Conservation (phyloP, 2,888 invertebrate genomes). For the Trilocha varians region DNA sequence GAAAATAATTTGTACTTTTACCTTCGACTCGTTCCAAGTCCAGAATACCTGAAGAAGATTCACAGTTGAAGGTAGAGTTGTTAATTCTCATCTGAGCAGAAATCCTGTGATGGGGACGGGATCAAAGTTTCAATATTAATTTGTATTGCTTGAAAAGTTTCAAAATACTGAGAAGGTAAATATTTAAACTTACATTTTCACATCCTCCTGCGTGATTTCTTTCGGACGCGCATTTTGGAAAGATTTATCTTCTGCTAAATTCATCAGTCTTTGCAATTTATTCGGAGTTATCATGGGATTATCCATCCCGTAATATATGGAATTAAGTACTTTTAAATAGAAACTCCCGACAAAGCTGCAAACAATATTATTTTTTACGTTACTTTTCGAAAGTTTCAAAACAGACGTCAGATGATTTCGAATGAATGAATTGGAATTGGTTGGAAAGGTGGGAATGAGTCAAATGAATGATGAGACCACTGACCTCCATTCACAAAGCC, state of each 20-base stretch:
- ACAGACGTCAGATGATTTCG: not conserved
- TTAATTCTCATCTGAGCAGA: constrained; percentile 18
- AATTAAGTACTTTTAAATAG: too few species aligned
- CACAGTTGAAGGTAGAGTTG: constrained; percentile 26
- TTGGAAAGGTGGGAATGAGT: too few species aligned
- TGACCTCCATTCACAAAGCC: too few species aligned
- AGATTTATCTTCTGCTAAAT: constrained; percentile 56
- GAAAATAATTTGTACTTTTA: constrained; percentile 18
- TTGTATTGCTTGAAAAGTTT: too few species aligned
- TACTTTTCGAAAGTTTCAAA: constrained; percentile 18
- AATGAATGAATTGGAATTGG: too few species aligned
- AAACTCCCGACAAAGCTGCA: too few species aligned
- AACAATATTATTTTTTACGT: constrained; percentile 11
- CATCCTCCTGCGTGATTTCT: constrained; percentile 7
- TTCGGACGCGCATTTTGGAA: constrained; percentile 7
- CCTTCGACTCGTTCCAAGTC: constrained; percentile 57
- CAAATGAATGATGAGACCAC: too few species aligned
- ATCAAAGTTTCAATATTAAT: not conserved
- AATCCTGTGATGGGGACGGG: constrained; percentile 8
- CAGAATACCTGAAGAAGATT: constrained; percentile 57
- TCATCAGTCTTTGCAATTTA: constrained; percentile 52
- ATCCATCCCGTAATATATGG: constrained; percentile 36
- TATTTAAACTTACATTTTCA: constrained; percentile 8
- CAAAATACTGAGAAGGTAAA: too few species aligned
- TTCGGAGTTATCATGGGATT: constrained; percentile 58